A percentile compares a stretch with the other conserved stretches of the same genome.
Evolutionary conservation across 1,140 invertebrate genomes (phyloP).

Genomic region (Drosophila sproati): DNA sequence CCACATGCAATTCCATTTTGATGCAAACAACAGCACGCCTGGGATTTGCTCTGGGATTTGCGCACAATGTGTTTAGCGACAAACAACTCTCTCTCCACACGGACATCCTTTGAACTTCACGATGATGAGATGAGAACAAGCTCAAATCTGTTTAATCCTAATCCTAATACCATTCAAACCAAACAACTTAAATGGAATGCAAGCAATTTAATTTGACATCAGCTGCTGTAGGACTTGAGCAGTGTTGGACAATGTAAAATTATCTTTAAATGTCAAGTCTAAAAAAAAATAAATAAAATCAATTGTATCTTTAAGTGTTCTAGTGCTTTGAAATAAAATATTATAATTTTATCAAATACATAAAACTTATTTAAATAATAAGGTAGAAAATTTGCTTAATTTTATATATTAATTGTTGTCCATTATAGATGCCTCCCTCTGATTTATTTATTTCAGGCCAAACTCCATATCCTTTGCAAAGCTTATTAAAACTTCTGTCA

Average conservation of each 20-base stretch:
- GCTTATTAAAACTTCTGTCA: conserved; percentile 8
- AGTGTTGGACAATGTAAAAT: not conserved
- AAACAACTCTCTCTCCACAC: conserved; percentile 28
- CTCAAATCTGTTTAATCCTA: conserved; percentile 9
- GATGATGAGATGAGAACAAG: conserved; percentile 29
- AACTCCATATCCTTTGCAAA: too few species aligned
- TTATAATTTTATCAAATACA: too few species aligned
- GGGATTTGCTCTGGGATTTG: conserved; percentile 75
- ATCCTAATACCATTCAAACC: conserved; percentile 3
- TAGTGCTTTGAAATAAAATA: too few species aligned
- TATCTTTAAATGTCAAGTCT: too few species aligned
- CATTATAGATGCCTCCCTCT: too few species aligned
- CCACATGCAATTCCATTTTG: conserved; percentile 57
- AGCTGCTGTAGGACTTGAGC: conserved; percentile 2
- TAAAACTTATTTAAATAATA: too few species aligned
- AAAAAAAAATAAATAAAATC: too few species aligned
- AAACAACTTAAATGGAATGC: conserved; percentile 57
- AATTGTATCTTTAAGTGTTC: too few species aligned
- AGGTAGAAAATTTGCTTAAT: too few species aligned
- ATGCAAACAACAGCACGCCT: conserved; percentile 61
- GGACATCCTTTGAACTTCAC: conserved; percentile 1
- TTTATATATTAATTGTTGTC: too few species aligned
- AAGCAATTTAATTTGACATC: conserved; percentile 10
- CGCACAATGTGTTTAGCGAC: conserved; percentile 78
- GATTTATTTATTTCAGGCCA: too few species aligned